phyloP scores from a whole-genome alignment of 2,113 vertebrate species.

The Pseudorasbora parva region DNA sequence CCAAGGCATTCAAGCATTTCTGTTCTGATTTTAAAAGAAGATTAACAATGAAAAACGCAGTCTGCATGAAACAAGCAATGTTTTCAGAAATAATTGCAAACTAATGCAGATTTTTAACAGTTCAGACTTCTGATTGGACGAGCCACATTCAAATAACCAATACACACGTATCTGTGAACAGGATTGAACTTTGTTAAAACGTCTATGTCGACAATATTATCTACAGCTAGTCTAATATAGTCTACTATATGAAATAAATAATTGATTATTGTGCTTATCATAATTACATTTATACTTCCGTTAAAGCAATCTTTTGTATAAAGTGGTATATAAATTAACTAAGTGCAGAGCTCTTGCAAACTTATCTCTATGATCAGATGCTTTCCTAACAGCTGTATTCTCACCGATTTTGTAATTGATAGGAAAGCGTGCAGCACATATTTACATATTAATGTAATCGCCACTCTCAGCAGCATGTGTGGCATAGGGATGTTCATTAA shows the following conservation, averaged over 20 bases:
- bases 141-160: background rate
- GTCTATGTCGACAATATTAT: background rate
- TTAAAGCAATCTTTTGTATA: too few relatives aligned
- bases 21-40: constrained; percentile 86
- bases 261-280: background rate
- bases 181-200: background rate
- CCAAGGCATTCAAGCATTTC: constrained; percentile 92
- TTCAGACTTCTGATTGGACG: background rate
- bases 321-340: too few relatives aligned
- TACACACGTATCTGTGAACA: background rate
- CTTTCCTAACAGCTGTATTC: too few relatives aligned
- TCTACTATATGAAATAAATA: background rate
- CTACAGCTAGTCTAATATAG: background rate
- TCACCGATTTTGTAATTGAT: too few relatives aligned
- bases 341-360: too few relatives aligned
- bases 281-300: background rate
- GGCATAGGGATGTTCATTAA: too few relatives aligned
- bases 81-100: background rate
- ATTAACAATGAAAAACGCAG: background rate
- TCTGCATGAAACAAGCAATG: background rate
- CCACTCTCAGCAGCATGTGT: too few relatives aligned
- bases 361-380: too few relatives aligned
- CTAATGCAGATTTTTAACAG: background rate
- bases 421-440: too few relatives aligned
- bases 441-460: too few relatives aligned